Base-by-base conservation (phyloP, 2,797 vertebrate species). In the Sebastiscus albofasciatus region DNA sequence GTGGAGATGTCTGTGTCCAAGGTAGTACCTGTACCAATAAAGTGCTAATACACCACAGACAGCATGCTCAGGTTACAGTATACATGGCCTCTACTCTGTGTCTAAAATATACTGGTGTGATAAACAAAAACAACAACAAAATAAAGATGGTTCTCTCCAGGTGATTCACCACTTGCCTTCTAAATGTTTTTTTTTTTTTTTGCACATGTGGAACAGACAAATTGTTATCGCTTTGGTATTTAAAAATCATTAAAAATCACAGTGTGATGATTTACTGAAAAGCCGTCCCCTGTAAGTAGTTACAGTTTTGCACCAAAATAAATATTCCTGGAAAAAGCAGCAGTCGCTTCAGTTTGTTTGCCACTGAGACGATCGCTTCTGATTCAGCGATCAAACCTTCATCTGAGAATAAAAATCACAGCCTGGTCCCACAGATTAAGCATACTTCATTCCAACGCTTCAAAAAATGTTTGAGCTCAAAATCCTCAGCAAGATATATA, bases 31-130 rank as follows among this genome's bases (percentile, higher is more conserved):
- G 87, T 92, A 89, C 92, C 84, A 90, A 95, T 95, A 97, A 98
- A 98, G 97, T 97, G 98, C 97, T 97, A 96, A 93, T 91, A 92
- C 95, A 84, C 94, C 90, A 92, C 89, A 87, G 90, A 90, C 89
- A 52, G 79, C 80, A 90, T 77, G 87, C 86, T 90, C 87, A 79
- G 82, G 78, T 85, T 90, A 89, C 92, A 91, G 87, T 85, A 87
- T 83, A 79, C 84, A 79, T 76, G 72, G 79, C 79, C 66, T 83
- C 80, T 84, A 60, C 49, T 77, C 77, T 85, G 69, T 58, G 79
- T 74, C 42, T 34, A 77, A 79, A 55, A 81, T 66, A 83, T 58
- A 86, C 81, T 82, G 81, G 68, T 89, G 79, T 83, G 77, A 87
- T 16, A 77, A 80, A 76, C 27, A 69, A 34, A 67, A 72, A 82